Percentiles rank a stretch among this genome's conserved stretches.
Conservation (phyloP, 1,140 invertebrate genomes). For the Drosophila sp. region DNA sequence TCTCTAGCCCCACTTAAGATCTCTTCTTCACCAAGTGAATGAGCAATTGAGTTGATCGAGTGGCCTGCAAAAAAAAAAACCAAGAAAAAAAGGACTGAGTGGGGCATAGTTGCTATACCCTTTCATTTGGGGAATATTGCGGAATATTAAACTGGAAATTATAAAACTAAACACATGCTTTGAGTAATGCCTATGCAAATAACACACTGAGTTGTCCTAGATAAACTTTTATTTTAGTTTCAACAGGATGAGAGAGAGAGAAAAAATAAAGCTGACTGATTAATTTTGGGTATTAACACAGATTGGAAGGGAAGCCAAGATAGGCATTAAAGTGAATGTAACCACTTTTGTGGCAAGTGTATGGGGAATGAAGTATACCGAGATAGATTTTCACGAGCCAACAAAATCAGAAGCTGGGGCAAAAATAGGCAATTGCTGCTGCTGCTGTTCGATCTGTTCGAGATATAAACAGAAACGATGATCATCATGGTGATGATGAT, state of each 20-base stretch:
- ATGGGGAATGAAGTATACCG: neutral
- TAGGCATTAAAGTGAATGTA: neutral
- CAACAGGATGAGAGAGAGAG: no score
- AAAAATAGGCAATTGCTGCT: slow-evolving; percentile 32
- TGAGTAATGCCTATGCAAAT: no score
- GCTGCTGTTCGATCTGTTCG: slow-evolving; percentile 40
- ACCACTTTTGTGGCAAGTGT: neutral
- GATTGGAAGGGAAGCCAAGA: neutral
- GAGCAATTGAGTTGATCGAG: slow-evolving; percentile 59
- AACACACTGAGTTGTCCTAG: no score
- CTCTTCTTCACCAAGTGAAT: slow-evolving; percentile 24
- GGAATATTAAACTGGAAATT: no score
- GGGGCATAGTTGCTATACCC: neutral
- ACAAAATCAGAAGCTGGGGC: slow-evolving; percentile 50
- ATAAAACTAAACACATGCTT: no score
- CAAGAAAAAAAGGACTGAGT: neutral
- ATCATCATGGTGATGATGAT: slow-evolving; percentile 54
- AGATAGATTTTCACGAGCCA: slow-evolving; percentile 35
- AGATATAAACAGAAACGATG: slow-evolving; percentile 27
- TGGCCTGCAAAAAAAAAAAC: slow-evolving; percentile 11
- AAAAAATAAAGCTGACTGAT: neutral
- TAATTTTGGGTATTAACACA: no score
- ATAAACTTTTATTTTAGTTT: no score
- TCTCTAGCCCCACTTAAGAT: slow-evolving; percentile 34
- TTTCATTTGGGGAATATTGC: neutral